Base-by-base conservation (phyloP, 2,888 invertebrate genomes). In the Drosophila rubida region DNA sequence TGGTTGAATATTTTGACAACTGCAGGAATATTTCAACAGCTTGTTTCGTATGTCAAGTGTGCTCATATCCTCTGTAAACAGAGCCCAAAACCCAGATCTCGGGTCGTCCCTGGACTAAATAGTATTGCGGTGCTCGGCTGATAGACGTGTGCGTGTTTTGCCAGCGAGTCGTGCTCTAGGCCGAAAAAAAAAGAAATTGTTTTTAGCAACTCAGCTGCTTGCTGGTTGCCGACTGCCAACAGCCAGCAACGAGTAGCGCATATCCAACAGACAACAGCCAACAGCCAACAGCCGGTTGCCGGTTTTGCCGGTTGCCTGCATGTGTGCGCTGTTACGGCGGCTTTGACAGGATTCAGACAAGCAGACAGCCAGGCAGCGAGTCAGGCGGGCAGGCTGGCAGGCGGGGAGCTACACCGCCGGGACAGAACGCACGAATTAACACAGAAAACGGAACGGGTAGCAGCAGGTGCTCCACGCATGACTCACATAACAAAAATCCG, bases 391-490 rank as follows among this genome's bases (percentile, higher is more conserved):
- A 42, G 42, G 5, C 50, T 57, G 50, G 44, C 45, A 60, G 60
- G 57, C 54, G n/a, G n/a, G n/a, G n/a, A 55, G 70, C 67, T 69
- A 37, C 27, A 64, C 27, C 57, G 51, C 22, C 54, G 14, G 80
- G 61, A 69, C 71, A 68, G 62, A 84, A 84, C 80, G 82, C 82
- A 82, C 82, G 84, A 84, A 82, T 82, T 82, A 82, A 80, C 84
- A 81, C 69, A 59, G 64, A 72, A 64, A 72, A 63, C 74, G 81
- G 78, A 63, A 61, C 74, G 81, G 78, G 68, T 59, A 44, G 67
- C 69, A 70, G 84, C 82, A 83, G 82, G 82, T 84, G 84, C 74
- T 69, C 69, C 54, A 74, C 68, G 65, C 82, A 78, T 82, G 82
- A 78, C 81, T 69, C 80, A 83, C 82, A 84, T 83, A 71, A 37